A percentile compares a stretch with the other conserved stretches of the same genome.
phyloP scores from a whole-genome alignment of 1,140 invertebrate genomes.

The Pachypsylla venusta region DNA sequence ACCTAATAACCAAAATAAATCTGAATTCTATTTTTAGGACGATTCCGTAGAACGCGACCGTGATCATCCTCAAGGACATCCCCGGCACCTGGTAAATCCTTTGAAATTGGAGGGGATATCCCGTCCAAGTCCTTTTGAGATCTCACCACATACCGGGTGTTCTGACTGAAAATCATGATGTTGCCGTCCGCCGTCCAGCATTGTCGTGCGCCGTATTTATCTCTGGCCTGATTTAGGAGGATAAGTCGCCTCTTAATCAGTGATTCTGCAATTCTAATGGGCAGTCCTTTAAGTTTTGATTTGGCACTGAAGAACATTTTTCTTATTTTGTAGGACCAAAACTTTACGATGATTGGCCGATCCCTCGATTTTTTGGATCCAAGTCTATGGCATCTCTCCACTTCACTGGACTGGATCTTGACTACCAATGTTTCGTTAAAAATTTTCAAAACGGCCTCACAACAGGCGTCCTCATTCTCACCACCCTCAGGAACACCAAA shows the following conservation, averaged over 20 bases:
- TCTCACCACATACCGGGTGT: neutral
- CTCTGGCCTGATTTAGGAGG: neutral
- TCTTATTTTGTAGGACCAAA: neutral
- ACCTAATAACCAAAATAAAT: too few relatives aligned
- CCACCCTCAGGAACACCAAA: neutral
- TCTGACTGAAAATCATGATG: neutral
- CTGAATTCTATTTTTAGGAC: too few relatives aligned
- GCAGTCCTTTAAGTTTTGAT: neutral
- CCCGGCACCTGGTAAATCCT: too few relatives aligned
- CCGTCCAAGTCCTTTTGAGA: neutral
- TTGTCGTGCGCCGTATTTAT: neutral
- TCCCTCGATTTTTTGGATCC: neutral
- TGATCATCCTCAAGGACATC: too few relatives aligned
- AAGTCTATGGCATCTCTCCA: neutral
- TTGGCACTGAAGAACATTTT: neutral
- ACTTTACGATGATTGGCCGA: neutral
- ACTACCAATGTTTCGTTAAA: neutral
- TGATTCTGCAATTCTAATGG: neutral
- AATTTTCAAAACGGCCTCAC: neutral
- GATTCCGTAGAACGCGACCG: too few relatives aligned
- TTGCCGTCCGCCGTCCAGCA: neutral
- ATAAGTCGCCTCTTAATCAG: neutral
- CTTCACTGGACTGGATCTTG: neutral
- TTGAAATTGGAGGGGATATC: too few relatives aligned
- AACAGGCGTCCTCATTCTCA: neutral